Base-by-base conservation (phyloP, 2,113 vertebrate genomes). In the Oriolus oriolus region DNA sequence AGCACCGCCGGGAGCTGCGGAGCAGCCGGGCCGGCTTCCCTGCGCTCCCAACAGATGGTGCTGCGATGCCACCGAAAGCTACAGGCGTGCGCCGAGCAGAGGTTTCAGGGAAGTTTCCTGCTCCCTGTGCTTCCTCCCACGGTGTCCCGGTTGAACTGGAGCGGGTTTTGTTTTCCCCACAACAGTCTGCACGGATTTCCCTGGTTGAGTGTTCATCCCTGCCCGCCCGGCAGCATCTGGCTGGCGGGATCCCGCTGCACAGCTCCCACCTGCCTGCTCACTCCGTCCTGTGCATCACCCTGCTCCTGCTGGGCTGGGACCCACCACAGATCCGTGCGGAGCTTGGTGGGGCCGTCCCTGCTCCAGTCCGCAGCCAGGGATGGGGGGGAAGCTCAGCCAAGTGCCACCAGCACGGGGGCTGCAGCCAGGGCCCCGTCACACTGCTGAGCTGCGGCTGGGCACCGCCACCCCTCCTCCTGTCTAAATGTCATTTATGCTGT, bases 1-100 rank as follows among this genome's bases (percentile, higher is more conserved):
- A 1, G 66, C 61, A 33, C 17, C 68, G 37, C 66, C 2, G 83
- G 11, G 56, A 44, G 27, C 0, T 10, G 18, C 13, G 16, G 30
- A 5, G 19, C 35, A 31, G n/a, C 39, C 57, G 16, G 68, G 22
- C 59, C 39, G 1, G 1, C 70, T 59, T 3, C 35, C 53, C 0
- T 1, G 42, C 50, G 0, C 35, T 65, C 85, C 96, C 96, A 59
- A 74, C 89, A 97, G 96, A 96, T 91, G 95, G 95, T 80, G 96
- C 91, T 96, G 63, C 31, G 2, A 10, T 50, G 91, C 91, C 77
- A 5, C 76, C 5, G 2, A 87, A 84, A 83, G 74, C 41, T 2
- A 1, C 63, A 41, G 16, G 22, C 7, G 0, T 0, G 26, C 2
- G 0, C 1, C 22, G 15, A 69, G 5, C 27, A 16, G 27, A 15